Evolutionary conservation across 2,113 vertebrate genomes (phyloP).

Genomic region (Cyanocitta stelleri): DNA sequence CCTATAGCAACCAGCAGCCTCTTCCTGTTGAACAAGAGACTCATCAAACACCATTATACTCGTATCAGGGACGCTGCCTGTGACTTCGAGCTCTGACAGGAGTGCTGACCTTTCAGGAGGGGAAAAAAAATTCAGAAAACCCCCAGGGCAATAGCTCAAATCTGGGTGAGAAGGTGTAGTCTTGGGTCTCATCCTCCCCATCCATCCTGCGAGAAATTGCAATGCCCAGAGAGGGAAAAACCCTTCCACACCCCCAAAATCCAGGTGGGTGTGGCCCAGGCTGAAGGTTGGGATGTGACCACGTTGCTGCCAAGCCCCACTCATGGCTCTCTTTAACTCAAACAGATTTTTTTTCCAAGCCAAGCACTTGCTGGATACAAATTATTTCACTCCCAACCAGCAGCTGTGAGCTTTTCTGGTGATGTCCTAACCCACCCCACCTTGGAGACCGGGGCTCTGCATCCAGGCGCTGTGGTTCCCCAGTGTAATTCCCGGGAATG

Average conservation of each 20-base stretch:
- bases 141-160: neutral
- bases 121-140: fast-evolving
- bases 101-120: neutral
- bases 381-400: neutral
- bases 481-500: neutral
- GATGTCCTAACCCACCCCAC: fast-evolving
- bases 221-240: neutral
- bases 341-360: neutral
- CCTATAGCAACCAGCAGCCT: constrained; percentile 58
- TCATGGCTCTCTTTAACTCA: neutral
- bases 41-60: neutral
- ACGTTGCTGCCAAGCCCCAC: neutral
- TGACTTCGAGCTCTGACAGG: neutral
- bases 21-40: constrained; percentile 38
- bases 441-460: neutral
- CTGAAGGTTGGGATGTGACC: neutral
- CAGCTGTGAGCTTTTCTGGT: neutral
- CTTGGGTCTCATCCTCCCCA: neutral
- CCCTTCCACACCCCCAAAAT: neutral
- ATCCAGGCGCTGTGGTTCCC: fast-evolving
- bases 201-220: fast-evolving
- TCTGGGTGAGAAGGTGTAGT: neutral
- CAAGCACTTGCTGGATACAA: neutral
- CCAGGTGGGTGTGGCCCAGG: fast-evolving
- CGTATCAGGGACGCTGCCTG: neutral